Percentiles rank a stretch among this genome's conserved stretches.
Evolutionary conservation across 2,797 vertebrate species (phyloP).

Genomic region (Melanotaenia maccullochi): DNA sequence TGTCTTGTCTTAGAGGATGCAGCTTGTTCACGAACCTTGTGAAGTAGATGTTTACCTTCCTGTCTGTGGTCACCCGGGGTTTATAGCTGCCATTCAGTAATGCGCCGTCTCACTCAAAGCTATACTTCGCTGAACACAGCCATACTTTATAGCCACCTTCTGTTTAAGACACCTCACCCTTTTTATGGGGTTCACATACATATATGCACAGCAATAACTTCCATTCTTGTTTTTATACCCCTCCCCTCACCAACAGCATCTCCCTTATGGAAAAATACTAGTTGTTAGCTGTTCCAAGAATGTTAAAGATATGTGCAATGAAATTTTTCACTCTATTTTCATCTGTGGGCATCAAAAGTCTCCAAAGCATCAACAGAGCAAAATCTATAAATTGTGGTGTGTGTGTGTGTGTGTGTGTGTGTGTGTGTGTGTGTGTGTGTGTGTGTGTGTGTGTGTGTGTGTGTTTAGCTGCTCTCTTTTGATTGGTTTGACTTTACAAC

Average conservation of each 20-base stretch:
- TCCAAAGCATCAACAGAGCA: constrained; percentile 9
- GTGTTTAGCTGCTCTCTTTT: constrained; percentile 25
- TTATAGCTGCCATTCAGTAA: constrained; percentile 75
- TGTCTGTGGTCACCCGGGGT: constrained; percentile 76
- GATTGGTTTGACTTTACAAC: constrained; percentile 52
- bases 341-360: constrained; percentile 36
- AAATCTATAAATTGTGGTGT: constrained; percentile 33
- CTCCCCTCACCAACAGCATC: constrained; percentile 21
- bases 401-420: constrained; percentile 14
- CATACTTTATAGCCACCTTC: constrained; percentile 55
- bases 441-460: constrained; percentile 11
- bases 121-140: constrained; percentile 43
- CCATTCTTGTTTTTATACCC: constrained; percentile 45
- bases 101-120: constrained; percentile 54
- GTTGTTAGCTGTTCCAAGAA: constrained; percentile 5
- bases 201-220: constrained; percentile 44
- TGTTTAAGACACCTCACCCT: constrained; percentile 46
- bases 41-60: constrained; percentile 76
- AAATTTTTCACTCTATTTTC: constrained; percentile 35
- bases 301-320: neutral
- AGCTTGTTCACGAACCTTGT: constrained; percentile 60
- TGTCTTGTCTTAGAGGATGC: constrained; percentile 68
- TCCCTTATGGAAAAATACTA: constrained; percentile 69
- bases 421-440: neutral
- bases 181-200: constrained; percentile 54